Conservation (phyloP, 92 coral and sea anemone genomes). For the Epizoanthus stellaris region DNA sequence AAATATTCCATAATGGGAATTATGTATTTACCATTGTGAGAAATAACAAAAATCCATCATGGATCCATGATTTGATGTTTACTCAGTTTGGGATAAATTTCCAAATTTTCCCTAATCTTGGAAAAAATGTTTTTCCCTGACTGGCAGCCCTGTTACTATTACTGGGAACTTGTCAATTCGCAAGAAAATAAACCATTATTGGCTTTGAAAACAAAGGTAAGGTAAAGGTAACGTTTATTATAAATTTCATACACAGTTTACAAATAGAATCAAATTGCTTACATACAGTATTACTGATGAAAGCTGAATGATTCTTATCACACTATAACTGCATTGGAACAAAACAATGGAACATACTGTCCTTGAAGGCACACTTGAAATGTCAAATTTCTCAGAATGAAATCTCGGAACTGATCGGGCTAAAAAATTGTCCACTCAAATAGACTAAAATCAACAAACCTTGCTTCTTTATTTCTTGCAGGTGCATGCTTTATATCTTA, state of each 20-base stretch:
- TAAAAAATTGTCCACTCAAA: background rate
- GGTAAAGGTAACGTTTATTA: background rate
- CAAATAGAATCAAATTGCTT: slow-evolving; percentile 21
- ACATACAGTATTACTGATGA: background rate
- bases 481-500: background rate
- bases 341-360: slow-evolving; percentile 32
- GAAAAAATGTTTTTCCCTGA: background rate
- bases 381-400: background rate
- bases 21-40: slow-evolving; percentile 8
- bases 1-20: too few relatives aligned
- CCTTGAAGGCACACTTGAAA: slow-evolving; percentile 42
- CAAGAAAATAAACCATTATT: slow-evolving; percentile 19
- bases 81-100: background rate
- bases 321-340: background rate
- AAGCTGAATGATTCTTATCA: slow-evolving; percentile 15
- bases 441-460: slow-evolving; percentile 7
- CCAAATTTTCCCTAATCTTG: background rate
- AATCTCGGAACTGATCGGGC: background rate
- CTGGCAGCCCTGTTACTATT: slow-evolving; percentile 1
- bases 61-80: slow-evolving; percentile 23
- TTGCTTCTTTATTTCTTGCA: slow-evolving; percentile 6
- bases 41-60: background rate
- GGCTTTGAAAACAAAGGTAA: slow-evolving; percentile 8
- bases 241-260: slow-evolving; percentile 21
- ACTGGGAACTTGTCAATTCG: slow-evolving; percentile 35